A percentile compares a stretch with the other conserved stretches of the same genome.
These are phyloP conservation scores for Centropyge bicolor DNA, from an alignment of 2,797 vertebrate species.

Conservation along the genomic window DNA sequence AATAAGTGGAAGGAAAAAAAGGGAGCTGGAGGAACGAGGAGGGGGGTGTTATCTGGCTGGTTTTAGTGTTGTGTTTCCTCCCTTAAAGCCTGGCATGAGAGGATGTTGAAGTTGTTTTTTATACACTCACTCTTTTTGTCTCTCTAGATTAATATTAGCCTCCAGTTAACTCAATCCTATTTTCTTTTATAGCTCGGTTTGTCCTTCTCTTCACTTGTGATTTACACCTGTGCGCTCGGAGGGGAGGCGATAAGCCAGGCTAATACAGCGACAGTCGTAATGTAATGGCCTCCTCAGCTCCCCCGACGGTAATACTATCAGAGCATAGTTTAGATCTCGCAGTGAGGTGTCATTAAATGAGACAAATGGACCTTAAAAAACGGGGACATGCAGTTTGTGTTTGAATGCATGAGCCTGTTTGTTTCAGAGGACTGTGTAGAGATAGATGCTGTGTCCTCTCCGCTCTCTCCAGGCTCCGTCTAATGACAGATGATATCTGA, in stretches of 20 bases:
- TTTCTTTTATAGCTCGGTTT: conserved; percentile 71
- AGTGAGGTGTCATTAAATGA: conserved; percentile 64
- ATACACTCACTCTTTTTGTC: conserved; percentile 44
- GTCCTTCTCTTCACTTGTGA: conserved; percentile 49
- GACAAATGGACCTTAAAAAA: conserved; percentile 64
- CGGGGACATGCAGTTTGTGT: conserved; percentile 19
- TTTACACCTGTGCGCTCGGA: conserved; percentile 65
- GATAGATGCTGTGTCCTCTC: not conserved
- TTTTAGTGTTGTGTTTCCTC: conserved; percentile 64
- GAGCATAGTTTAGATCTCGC: conserved; percentile 47
- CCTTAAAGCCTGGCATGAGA: conserved; percentile 49
- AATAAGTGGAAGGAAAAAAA: conserved; percentile 57
- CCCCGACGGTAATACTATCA: conserved; percentile 61
- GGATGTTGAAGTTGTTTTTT: conserved; percentile 62
- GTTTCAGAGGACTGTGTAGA: conserved; percentile 14
- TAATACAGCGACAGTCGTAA: conserved; percentile 66
- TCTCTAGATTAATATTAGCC: conserved; percentile 59
- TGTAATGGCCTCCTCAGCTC: conserved; percentile 66
- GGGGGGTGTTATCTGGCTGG: conserved; percentile 45
- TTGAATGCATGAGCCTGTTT: conserved; percentile 3
- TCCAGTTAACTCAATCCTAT: conserved; percentile 54
- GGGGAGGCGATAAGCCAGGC: conserved; percentile 61
- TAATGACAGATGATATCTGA: conserved; percentile 39
- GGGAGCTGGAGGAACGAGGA: conserved; percentile 36
- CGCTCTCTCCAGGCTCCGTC: conserved; percentile 3